These are phyloP conservation scores for Archocentrus centrarchus DNA, from an alignment of 2,113 vertebrate genomes.

Conservation along the genomic window DNA sequence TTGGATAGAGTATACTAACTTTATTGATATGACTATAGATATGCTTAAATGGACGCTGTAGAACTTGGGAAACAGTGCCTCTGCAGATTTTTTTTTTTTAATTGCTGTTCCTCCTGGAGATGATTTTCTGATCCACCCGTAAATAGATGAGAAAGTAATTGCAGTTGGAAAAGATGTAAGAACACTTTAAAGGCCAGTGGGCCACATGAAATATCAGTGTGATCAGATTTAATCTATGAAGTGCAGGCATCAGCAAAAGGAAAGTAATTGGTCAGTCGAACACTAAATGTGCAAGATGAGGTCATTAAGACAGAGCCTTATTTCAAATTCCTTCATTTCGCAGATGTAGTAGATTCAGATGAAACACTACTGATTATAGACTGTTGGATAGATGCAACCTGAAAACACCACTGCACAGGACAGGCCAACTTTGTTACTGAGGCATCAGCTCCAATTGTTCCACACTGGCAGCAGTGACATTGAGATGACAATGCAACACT, in stretches of 20 bases:
- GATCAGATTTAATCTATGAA: slow-evolving; percentile 17
- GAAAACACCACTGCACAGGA: background rate
- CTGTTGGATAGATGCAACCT: background rate
- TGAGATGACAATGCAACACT: background rate
- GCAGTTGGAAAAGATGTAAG: background rate
- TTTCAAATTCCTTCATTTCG: background rate
- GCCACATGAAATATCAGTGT: background rate
- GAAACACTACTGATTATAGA: background rate
- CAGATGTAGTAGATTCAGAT: background rate
- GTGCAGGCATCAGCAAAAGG: slow-evolving; percentile 15
- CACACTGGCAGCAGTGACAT: background rate
- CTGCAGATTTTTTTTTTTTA: background rate
- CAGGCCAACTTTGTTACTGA: background rate
- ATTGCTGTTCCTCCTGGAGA: background rate
- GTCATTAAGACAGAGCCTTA: background rate
- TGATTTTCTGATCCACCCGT: background rate
- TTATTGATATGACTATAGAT: background rate
- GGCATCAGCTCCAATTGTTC: background rate
- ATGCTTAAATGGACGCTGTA: background rate
- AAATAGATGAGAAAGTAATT: slow-evolving; percentile 1
- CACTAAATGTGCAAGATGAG: background rate
- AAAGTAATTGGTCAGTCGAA: background rate
- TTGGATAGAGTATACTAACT: background rate
- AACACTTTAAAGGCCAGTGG: slow-evolving; percentile 3
- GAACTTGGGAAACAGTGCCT: background rate